phyloP scores from a whole-genome alignment of 2,888 invertebrate genomes.

The Platerodrilus igneus region DNA sequence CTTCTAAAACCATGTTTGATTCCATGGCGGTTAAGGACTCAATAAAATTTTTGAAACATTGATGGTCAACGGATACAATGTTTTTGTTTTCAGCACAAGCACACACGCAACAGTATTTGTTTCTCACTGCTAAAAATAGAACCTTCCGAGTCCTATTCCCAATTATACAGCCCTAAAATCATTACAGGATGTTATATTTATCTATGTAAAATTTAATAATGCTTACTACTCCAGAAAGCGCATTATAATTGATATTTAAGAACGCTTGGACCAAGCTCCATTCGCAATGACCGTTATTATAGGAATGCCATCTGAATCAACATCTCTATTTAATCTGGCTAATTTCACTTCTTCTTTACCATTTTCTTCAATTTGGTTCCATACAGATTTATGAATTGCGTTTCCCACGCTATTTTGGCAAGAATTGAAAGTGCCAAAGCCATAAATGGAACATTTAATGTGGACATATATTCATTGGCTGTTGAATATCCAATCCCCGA shows the following conservation, averaged over 20 bases:
- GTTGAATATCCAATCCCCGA: background rate
- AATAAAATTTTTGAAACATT: slow-evolving; percentile 5
- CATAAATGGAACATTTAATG: slow-evolving; percentile 6
- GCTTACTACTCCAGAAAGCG: too few species aligned
- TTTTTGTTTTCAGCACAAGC: background rate
- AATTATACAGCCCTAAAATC: background rate
- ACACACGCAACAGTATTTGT: background rate
- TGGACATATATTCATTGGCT: background rate
- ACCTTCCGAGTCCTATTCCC: background rate
- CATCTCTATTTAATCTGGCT: slow-evolving; percentile 1
- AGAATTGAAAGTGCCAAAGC: background rate
- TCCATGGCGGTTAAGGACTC: slow-evolving; percentile 7
- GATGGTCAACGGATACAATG: slow-evolving; percentile 1
- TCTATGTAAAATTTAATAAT: too few species aligned
- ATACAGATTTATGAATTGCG: background rate
- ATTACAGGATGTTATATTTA: too few species aligned
- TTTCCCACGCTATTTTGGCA: background rate
- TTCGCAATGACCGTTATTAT: slow-evolving; percentile 12
- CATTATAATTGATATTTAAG: too few species aligned
- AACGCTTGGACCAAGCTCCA: slow-evolving; percentile 19
- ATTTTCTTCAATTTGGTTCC: slow-evolving; percentile 1
- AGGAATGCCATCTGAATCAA: slow-evolving; percentile 10
- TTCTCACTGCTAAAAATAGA: slow-evolving; percentile 1
- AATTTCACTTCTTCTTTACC: slow-evolving; percentile 6
- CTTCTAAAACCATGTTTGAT: slow-evolving; percentile 6